phyloP scores from a whole-genome alignment of 2,113 vertebrate genomes.

The Glaucidium brasilianum region DNA sequence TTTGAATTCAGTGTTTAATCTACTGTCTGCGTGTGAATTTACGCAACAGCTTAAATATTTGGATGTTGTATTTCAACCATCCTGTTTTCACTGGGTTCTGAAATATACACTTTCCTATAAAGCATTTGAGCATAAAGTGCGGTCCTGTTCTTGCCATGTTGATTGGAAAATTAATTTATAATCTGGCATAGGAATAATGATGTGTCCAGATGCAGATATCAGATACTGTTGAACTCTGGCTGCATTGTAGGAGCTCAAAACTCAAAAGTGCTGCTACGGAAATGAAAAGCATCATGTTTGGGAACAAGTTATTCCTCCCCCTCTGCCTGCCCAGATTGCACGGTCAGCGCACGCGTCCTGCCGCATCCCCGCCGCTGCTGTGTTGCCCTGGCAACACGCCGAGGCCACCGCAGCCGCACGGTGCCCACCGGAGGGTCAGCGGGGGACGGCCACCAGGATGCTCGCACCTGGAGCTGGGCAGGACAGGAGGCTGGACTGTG shows the following conservation, averaged over 20 bases:
- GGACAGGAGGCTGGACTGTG: background rate
- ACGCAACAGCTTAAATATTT: background rate
- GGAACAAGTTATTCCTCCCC: background rate
- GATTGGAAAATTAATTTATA: constrained; percentile 13
- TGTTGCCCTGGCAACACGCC: background rate
- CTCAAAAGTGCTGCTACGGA: background rate
- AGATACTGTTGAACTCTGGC: background rate
- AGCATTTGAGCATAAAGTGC: background rate
- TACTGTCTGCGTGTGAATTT: background rate
- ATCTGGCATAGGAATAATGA: background rate
- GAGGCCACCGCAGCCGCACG: rapidly evolving
- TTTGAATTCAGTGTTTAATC: background rate
- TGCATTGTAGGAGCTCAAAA: background rate
- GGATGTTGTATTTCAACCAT: background rate
- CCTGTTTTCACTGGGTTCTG: background rate
- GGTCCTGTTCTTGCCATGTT: background rate
- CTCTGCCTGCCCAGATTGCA: background rate
- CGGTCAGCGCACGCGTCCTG: background rate
- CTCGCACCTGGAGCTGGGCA: background rate
- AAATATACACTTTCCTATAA: background rate
- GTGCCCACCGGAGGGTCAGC: background rate
- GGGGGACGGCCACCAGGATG: rapidly evolving
- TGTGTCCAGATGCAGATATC: background rate
- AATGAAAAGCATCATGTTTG: background rate
- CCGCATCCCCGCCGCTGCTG: background rate